A percentile compares a stretch with the other conserved stretches of the same genome.
phyloP scores from a whole-genome alignment of 2,888 invertebrate species.

The Bhutanitis thaidina region DNA sequence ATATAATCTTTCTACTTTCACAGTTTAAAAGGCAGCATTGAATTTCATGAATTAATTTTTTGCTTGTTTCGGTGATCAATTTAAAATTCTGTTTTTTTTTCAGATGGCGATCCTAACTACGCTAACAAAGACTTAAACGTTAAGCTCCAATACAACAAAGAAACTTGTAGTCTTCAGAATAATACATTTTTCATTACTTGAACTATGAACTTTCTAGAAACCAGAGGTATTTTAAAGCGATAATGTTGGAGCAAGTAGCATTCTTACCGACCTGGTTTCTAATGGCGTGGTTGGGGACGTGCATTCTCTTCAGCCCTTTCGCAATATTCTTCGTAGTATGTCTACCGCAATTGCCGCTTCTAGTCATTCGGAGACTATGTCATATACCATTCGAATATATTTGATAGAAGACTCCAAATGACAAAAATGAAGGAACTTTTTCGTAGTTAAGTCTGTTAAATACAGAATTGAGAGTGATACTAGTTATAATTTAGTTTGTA shows the following conservation, averaged over 20 bases:
- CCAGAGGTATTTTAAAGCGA: conserved; percentile 28
- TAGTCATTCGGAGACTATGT: conserved; percentile 82
- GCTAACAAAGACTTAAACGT: neutral
- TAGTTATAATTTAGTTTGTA: conserved; percentile 25
- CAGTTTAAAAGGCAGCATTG: too few relatives aligned
- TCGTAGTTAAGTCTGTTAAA: conserved; percentile 6
- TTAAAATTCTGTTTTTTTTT: neutral
- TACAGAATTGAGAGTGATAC: conserved; percentile 23
- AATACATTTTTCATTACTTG: conserved; percentile 18
- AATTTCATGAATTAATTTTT: too few relatives aligned
- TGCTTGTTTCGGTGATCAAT: too few relatives aligned
- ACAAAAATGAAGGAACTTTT: conserved; percentile 8
- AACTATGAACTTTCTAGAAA: conserved; percentile 23
- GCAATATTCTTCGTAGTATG: conserved; percentile 83
- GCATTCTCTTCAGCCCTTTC: conserved; percentile 84
- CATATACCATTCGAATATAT: conserved; percentile 84
- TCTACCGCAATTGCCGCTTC: conserved; percentile 84
- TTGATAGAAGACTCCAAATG: conserved; percentile 43
- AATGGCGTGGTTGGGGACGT: conserved; percentile 81
- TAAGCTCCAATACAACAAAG: conserved; percentile 26
- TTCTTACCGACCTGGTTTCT: conserved; percentile 79
- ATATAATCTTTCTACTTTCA: too few relatives aligned
- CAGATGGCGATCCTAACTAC: conserved; percentile 72
- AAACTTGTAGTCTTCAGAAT: conserved; percentile 30
- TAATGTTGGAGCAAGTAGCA: conserved; percentile 66